A percentile compares a stretch with the other conserved stretches of the same genome.
Conservation (phyloP, 2,888 invertebrate species). For the Pemphredon lugubris region DNA sequence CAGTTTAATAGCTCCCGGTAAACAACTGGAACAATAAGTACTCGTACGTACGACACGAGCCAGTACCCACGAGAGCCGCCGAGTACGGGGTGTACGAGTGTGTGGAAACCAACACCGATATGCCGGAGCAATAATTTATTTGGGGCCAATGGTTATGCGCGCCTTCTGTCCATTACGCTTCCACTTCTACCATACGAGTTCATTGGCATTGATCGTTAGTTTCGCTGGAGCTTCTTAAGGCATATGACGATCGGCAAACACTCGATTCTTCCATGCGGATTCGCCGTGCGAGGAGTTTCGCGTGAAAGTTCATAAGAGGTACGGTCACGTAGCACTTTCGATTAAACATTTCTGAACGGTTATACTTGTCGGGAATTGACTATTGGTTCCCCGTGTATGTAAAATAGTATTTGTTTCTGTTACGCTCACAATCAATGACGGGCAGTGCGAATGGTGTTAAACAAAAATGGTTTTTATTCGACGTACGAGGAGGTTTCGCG, state of each 20-base stretch:
- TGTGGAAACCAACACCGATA: not conserved
- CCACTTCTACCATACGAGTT: conserved; percentile 40
- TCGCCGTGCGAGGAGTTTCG: conserved; percentile 14
- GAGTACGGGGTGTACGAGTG: no score
- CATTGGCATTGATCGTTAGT: conserved; percentile 41
- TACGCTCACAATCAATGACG: no score
- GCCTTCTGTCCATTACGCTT: conserved; percentile 20
- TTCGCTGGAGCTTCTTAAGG: conserved; percentile 28
- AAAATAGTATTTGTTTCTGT: no score
- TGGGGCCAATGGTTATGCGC: conserved; percentile 24
- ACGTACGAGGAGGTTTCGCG: no score
- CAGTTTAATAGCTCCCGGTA: not conserved
- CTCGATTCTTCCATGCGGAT: conserved; percentile 25
- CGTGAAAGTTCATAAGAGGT: not conserved
- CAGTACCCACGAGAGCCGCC: not conserved
- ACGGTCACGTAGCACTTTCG: not conserved
- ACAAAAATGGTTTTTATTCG: no score
- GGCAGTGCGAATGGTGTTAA: no score
- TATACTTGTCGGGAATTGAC: no score
- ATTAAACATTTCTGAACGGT: no score
- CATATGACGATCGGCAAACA: conserved; percentile 23
- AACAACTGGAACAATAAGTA: no score
- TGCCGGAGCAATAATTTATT: conserved; percentile 44
- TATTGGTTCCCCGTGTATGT: no score
- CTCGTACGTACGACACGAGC: no score